These are phyloP conservation scores for Gymnosoma rotundatum DNA, from an alignment of 2,888 invertebrate genomes.

Conservation along the genomic window DNA sequence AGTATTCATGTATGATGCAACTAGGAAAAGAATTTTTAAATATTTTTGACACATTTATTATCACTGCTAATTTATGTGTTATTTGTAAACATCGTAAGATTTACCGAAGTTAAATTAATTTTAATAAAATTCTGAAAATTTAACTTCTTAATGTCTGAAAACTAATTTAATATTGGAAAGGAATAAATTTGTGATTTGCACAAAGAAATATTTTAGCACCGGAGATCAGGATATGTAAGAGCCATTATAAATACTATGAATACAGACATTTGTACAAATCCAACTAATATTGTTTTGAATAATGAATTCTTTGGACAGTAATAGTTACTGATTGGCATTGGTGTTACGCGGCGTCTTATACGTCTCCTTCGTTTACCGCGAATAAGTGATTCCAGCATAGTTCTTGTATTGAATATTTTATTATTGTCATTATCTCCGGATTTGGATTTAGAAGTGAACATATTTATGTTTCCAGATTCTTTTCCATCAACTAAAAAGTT, in stretches of 20 bases:
- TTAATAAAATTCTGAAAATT: slow-evolving; percentile 26
- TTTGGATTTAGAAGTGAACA: background rate
- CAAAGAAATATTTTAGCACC: slow-evolving; percentile 70
- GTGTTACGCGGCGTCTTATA: slow-evolving; percentile 62
- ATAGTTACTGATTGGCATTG: slow-evolving; percentile 59
- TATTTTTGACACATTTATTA: background rate
- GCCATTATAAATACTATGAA: slow-evolving; percentile 77
- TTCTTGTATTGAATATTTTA: background rate
- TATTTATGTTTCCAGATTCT: background rate
- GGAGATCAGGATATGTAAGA: slow-evolving; percentile 77
- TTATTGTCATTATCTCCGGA: background rate
- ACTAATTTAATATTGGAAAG: background rate
- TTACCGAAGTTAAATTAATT: slow-evolving; percentile 71
- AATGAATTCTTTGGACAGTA: slow-evolving; percentile 72
- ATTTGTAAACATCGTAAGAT: slow-evolving; percentile 28
- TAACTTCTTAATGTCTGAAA: slow-evolving; percentile 69
- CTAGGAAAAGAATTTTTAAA: no score
- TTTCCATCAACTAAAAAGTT: background rate
- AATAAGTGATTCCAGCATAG: slow-evolving; percentile 11
- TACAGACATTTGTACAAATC: slow-evolving; percentile 75
- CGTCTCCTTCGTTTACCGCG: slow-evolving; percentile 66
- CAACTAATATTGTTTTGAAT: slow-evolving; percentile 75
- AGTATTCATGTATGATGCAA: no score
- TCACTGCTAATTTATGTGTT: slow-evolving; percentile 9
- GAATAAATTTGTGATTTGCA: background rate